Evolutionary conservation across 1,140 invertebrate genomes (phyloP).

Genomic region (Maconellicoccus hirsutus): DNA sequence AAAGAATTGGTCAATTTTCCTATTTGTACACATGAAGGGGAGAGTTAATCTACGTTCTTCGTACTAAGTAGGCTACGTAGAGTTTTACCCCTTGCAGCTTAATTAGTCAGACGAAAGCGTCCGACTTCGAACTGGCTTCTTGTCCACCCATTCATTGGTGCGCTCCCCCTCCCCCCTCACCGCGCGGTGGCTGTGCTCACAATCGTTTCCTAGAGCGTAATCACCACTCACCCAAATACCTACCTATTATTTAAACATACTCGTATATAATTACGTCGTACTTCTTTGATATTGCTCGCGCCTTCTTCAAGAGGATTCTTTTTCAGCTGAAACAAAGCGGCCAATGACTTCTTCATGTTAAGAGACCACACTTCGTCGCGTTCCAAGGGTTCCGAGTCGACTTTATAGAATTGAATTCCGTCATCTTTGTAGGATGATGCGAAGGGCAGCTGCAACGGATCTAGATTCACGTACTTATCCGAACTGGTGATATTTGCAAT

Average conservation of each 20-base stretch:
- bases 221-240: background rate
- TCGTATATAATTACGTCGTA: slow-evolving; percentile 4
- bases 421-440: slow-evolving; percentile 14
- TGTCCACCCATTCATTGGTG: no score
- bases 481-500: slow-evolving; percentile 6
- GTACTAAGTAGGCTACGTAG: no score
- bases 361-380: slow-evolving; percentile 28
- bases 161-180: no score
- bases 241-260: background rate
- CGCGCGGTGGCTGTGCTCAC: background rate
- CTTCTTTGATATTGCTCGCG: slow-evolving; percentile 21
- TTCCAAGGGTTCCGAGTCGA: background rate
- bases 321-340: slow-evolving; percentile 29
- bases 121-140: no score
- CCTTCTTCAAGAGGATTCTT: slow-evolving; percentile 14
- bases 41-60: no score
- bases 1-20: no score
- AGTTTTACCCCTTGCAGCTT: no score
- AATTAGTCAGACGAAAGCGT: no score
- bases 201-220: no score
- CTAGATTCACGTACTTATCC: background rate
- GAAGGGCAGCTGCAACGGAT: slow-evolving; percentile 23
- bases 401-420: slow-evolving; percentile 17
- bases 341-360: slow-evolving; percentile 31
- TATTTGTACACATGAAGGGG: no score